phyloP scores from a whole-genome alignment of 1,140 invertebrate species.

The Drosophila triauraria region DNA sequence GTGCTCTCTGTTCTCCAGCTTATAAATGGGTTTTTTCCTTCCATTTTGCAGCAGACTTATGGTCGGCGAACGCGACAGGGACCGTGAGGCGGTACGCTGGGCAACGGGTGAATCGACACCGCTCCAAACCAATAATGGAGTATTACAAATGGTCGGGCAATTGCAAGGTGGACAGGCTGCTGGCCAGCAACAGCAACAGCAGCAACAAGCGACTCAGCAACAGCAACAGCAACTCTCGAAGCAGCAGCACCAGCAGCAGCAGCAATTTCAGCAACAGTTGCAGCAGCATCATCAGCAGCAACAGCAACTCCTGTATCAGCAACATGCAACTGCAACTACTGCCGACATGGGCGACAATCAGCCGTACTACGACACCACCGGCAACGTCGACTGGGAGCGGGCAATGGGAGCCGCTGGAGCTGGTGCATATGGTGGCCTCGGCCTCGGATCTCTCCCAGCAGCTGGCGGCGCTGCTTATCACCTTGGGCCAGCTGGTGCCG shows the following conservation, averaged over 20 bases:
- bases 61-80: constrained; percentile 87
- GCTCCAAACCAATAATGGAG: constrained; percentile 86
- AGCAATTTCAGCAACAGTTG: constrained; percentile 49
- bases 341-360: constrained; percentile 83
- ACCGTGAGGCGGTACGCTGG: constrained; percentile 89
- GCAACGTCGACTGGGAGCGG: constrained; percentile 84
- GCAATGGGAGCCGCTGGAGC: constrained; percentile 85
- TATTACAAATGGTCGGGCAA: constrained; percentile 84
- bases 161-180: constrained; percentile 85
- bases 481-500: constrained; percentile 71
- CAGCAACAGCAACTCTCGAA: constrained; percentile 48
- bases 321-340: constrained; percentile 70
- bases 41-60: constrained; percentile 82
- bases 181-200: constrained; percentile 83
- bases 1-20: background rate
- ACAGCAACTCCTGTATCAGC: constrained; percentile 72
- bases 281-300: constrained; percentile 48
- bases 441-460: constrained; percentile 75
- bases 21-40: background rate
- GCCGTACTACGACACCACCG: constrained; percentile 84
- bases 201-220: constrained; percentile 61
- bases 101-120: constrained; percentile 87
- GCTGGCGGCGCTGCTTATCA: constrained; percentile 80
- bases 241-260: constrained; percentile 59
- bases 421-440: constrained; percentile 83